Percentiles rank a stretch among this genome's conserved stretches.
Evolutionary conservation across 2,888 invertebrate genomes (phyloP).

Genomic region (Podotricha telesiphe): DNA sequence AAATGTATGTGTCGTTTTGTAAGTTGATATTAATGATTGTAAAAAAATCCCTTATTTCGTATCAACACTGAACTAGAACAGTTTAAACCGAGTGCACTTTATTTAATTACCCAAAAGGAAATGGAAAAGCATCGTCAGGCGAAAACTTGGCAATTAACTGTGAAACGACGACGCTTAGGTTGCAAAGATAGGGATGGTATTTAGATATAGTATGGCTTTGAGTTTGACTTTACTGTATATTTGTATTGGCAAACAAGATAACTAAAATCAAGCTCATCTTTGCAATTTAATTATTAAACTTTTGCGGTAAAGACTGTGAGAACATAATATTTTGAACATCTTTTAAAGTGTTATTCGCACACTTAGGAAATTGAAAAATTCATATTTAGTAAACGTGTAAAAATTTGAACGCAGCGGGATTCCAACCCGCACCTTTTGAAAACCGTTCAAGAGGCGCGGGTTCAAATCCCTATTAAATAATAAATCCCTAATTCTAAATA

Average conservation of each 20-base stretch:
- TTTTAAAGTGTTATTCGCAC: too few species aligned
- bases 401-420: too few species aligned
- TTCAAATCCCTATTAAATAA: too few species aligned
- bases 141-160: slow-evolving; percentile 57
- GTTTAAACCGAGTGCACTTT: slow-evolving; percentile 47
- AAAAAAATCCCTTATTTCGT: background rate
- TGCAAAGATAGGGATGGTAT: slow-evolving; percentile 11
- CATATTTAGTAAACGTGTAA: too few species aligned
- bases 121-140: slow-evolving; percentile 49
- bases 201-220: slow-evolving; percentile 9
- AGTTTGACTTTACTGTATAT: slow-evolving; percentile 17
- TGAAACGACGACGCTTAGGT: slow-evolving; percentile 29
- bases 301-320: background rate
- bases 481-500: too few species aligned
- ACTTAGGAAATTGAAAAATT: too few species aligned
- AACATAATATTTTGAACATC: too few species aligned
- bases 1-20: too few species aligned
- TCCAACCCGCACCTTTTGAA: too few species aligned
- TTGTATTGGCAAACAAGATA: background rate
- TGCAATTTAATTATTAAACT: slow-evolving; percentile 5
- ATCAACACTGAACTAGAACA: slow-evolving; percentile 26
- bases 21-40: background rate
- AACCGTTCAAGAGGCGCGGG: too few species aligned
- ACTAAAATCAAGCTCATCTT: background rate
- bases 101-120: slow-evolving; percentile 54